Conservation (phyloP, 2,888 invertebrate species). For the Tetranychus piercei region DNA sequence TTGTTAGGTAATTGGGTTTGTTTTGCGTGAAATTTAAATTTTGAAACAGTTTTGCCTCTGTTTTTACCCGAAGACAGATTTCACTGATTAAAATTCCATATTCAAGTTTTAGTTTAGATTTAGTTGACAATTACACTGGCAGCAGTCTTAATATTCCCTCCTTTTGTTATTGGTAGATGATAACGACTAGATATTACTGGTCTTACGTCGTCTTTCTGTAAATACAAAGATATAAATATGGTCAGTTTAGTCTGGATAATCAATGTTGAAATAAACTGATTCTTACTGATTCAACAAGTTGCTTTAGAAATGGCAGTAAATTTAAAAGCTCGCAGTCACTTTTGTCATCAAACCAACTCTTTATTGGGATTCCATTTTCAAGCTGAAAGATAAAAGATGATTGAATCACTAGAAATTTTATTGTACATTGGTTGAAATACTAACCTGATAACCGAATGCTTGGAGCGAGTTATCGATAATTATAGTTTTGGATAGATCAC, state of each 20-base stretch:
- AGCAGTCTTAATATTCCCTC: not conserved
- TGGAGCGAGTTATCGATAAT: constrained; percentile 77
- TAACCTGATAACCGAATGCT: constrained; percentile 74
- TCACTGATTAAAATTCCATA: too few species aligned
- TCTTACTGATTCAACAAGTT: constrained; percentile 55
- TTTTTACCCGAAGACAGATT: too few species aligned
- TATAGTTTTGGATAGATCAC: constrained; percentile 70
- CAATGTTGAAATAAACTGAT: not conserved
- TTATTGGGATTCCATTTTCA: constrained; percentile 89
- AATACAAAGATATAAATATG: constrained; percentile 19
- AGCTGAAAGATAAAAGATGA: constrained; percentile 42
- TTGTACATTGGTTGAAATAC: not conserved
- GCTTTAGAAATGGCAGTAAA: constrained; percentile 72
- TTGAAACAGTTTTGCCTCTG: too few species aligned
- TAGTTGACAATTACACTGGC: too few species aligned
- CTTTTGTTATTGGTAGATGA: constrained; percentile 34
- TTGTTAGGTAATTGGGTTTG: too few species aligned
- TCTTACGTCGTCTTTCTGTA: constrained; percentile 71
- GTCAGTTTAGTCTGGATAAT: not conserved
- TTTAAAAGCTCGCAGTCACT: constrained; percentile 74
- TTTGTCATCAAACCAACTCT: constrained; percentile 86
- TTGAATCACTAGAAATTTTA: not conserved
- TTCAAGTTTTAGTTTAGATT: too few species aligned
- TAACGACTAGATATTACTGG: constrained; percentile 77
- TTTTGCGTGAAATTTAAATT: too few species aligned